A percentile compares a stretch with the other conserved stretches of the same genome.
phyloP scores from a whole-genome alignment of 2,888 invertebrate genomes.

The Phasia obesa region DNA sequence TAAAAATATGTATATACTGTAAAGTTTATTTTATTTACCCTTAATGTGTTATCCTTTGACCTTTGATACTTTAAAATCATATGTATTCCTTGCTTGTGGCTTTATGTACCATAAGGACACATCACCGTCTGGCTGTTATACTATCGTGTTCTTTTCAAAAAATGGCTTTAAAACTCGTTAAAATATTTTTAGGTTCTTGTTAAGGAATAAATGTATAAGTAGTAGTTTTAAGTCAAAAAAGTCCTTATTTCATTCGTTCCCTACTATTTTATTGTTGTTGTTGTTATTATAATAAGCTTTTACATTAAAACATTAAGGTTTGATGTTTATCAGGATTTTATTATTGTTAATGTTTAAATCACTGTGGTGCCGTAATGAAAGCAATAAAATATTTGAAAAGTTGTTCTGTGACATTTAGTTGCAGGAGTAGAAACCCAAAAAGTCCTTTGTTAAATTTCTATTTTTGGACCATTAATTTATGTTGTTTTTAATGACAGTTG shows the following conservation, averaged over 20 bases:
- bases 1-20: neutral
- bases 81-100: neutral
- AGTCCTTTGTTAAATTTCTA: constrained; percentile 9
- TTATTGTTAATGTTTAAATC: constrained; percentile 67
- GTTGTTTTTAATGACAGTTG: constrained; percentile 4
- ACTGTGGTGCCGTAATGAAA: constrained; percentile 69
- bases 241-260: constrained; percentile 15
- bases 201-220: neutral
- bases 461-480: constrained; percentile 24
- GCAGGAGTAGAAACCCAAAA: neutral
- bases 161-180: constrained; percentile 29
- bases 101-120: constrained; percentile 23
- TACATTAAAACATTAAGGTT: constrained; percentile 13
- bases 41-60: constrained; percentile 18
- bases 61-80: constrained; percentile 6
- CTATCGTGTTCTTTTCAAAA: constrained; percentile 2
- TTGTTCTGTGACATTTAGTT: constrained; percentile 16
- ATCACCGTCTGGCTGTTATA: neutral
- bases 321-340: constrained; percentile 27
- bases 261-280: constrained; percentile 21
- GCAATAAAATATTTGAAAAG: constrained; percentile 66
- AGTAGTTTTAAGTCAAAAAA: constrained; percentile 5
- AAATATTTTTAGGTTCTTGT: neutral
- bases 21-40: neutral
- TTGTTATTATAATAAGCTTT: neutral